Conservation (phyloP, 2,797 vertebrate genomes). For the Spondyliosoma cantharus region DNA sequence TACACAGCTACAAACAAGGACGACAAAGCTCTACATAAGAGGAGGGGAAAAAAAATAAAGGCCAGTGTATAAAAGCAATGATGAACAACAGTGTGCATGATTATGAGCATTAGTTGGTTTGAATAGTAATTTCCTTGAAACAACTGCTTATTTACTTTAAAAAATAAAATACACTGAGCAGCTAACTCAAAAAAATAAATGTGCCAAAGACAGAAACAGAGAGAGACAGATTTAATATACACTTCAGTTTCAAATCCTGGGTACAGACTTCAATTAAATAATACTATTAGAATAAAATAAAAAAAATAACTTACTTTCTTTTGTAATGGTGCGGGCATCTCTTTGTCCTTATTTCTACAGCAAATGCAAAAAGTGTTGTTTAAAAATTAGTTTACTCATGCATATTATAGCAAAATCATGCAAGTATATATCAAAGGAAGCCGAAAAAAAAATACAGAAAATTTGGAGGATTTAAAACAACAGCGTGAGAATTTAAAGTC, state of each 20-base stretch:
- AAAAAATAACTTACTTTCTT: conserved; percentile 75
- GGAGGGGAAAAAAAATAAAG: not conserved
- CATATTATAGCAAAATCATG: not conserved
- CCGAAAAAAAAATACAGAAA: accelerated
- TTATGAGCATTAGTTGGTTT: not conserved
- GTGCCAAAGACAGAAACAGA: not conserved
- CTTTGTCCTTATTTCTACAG: conserved; percentile 78
- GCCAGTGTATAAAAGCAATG: too few species aligned
- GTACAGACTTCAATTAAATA: accelerated
- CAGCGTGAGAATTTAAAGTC: not conserved
- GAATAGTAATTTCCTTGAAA: not conserved
- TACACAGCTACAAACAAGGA: not conserved
- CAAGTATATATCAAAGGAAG: not conserved
- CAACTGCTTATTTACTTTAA: not conserved
- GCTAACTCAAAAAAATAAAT: not conserved
- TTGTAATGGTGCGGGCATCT: conserved; percentile 86
- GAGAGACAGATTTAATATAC: too few species aligned
- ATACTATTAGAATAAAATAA: not conserved
- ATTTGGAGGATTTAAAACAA: not conserved
- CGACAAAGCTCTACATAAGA: not conserved
- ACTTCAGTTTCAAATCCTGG: not conserved
- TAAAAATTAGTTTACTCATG: not conserved
- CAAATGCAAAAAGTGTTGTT: not conserved
- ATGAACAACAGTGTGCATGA: not conserved
- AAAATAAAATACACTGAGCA: not conserved